Evolutionary conservation across 64 coral and sea anemone genomes (phyloP), one percentile per base, ranked within the genome.

Genomic region (Stichodactyla mertensii): DNA sequence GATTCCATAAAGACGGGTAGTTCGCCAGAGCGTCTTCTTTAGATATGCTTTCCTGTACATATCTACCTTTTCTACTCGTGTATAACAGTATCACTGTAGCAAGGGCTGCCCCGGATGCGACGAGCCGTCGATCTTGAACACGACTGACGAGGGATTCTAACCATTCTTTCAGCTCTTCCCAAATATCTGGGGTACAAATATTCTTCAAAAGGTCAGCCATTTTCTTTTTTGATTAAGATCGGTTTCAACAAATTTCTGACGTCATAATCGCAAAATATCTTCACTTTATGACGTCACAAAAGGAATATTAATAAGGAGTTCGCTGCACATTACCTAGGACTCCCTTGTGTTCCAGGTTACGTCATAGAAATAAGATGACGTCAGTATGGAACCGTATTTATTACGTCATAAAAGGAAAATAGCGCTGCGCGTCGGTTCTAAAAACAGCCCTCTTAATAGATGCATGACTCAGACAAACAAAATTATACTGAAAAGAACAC

Each of bases 1-100:
- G 91, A 53, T 87, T 87, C 91, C 91, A 92, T 14, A 92, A 23
- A 9, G 91, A 83, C 16, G 91, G 91, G 16, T 82, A 92, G 52
- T 92, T 92, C 5, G 86, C 57, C 16, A 57, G 62, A 8, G 91
- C 91, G 5, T 92, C 64, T 14, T 84, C 66, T 92, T 84, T 88
- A 36, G 67, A 61, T 54, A 92, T 82, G 7, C 77, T 28, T 58
- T 77, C 56, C 12, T 87, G 79, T 52, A 74, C 59, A 55, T 8
- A 64, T 31, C 66, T 64, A 6, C 52, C 12, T 27, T 77, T 74
- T 67, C 55, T 88, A 15, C 53, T 82, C 20, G 85, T 54, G 66
- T 84, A 92, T 28, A 83, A 88, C 15, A 92, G 22, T 8, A 71
- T 54, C 0, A 78, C 91, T 14, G 57, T 57, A 12, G 86, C 87